Conservation (phyloP, 2,113 vertebrate species). For the Emydocephalus ijimae region DNA sequence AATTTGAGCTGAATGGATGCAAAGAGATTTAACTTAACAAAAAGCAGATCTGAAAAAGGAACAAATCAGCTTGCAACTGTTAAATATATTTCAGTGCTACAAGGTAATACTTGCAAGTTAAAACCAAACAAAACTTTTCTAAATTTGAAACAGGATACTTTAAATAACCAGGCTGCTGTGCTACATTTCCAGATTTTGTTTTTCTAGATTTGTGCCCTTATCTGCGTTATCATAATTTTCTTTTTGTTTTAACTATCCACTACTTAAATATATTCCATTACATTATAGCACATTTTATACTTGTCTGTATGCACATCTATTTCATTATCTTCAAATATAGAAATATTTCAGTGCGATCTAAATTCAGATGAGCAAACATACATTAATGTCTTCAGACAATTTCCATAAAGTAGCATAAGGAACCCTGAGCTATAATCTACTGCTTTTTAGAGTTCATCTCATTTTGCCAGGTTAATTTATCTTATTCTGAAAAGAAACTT, state of each 20-base stretch:
- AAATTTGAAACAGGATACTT: neutral
- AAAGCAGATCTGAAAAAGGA: slow-evolving; percentile 43
- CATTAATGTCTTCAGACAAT: neutral
- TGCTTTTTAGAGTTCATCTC: neutral
- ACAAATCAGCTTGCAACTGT: slow-evolving; percentile 34
- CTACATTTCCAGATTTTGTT: neutral
- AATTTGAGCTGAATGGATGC: slow-evolving; percentile 49
- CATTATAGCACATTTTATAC: neutral
- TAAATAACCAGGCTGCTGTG: neutral
- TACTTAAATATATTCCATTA: no score
- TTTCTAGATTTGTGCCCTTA: neutral
- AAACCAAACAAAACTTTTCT: neutral
- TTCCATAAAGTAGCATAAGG: neutral
- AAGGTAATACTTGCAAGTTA: slow-evolving; percentile 38
- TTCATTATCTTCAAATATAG: neutral
- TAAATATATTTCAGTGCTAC: slow-evolving; percentile 52
- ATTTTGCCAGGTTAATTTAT: neutral
- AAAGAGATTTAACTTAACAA: slow-evolving; percentile 52
- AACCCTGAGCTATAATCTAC: neutral
- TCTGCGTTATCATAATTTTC: neutral
- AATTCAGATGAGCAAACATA: neutral
- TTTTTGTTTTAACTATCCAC: neutral
- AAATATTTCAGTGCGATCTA: neutral
- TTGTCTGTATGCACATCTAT: neutral
- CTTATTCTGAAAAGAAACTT: neutral